Evolutionary conservation across 2,888 invertebrate genomes (phyloP), one percentile per base, ranked within the genome.

Genomic region (Hemaris fuciformis): DNA sequence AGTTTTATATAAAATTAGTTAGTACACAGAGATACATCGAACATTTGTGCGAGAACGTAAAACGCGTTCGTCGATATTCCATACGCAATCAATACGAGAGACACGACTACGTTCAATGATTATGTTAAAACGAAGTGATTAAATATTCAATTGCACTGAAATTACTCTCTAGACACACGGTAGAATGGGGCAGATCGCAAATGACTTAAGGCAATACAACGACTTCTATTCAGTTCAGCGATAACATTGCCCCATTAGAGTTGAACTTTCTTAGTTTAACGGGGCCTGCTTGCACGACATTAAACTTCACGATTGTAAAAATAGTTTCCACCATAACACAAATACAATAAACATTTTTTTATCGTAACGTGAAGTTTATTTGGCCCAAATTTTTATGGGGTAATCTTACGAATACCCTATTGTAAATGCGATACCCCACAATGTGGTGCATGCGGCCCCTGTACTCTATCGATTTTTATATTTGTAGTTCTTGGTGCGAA

Each of bases 401-500:
- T n/a, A n/a, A n/a, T n/a, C n/a, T n/a, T n/a, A n/a, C n/a, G n/a
- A n/a, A n/a, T n/a, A n/a, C n/a, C n/a, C n/a, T n/a, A n/a, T n/a
- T n/a, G n/a, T n/a, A n/a, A n/a, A n/a, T n/a, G n/a, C n/a, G n/a
- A n/a, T n/a, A 38, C n/a, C n/a, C 10, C 38, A n/a, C 3, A n/a
- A 5, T 41, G 18, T 31, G 41, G 22, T 57, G 41, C 57, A 57
- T 22, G 3, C 20, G n/a, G 22, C 23, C 13, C 20, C 41, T 23
- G 57, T 38, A 23, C 27, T 22, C 25, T 7, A 41, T 34, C 8
- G 15, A n/a, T n/a, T 22, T 59, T 74, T 83, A 88, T 71, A 89
- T 89, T 63, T 89, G 91, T 56, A 92, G 82, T 71, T 91, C 91
- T 66, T 91, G 91, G 68, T 91, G 91, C 18, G 88, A 82, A 66